Conservation (phyloP, 2,888 invertebrate genomes). For the Eretmocerus hayati region DNA sequence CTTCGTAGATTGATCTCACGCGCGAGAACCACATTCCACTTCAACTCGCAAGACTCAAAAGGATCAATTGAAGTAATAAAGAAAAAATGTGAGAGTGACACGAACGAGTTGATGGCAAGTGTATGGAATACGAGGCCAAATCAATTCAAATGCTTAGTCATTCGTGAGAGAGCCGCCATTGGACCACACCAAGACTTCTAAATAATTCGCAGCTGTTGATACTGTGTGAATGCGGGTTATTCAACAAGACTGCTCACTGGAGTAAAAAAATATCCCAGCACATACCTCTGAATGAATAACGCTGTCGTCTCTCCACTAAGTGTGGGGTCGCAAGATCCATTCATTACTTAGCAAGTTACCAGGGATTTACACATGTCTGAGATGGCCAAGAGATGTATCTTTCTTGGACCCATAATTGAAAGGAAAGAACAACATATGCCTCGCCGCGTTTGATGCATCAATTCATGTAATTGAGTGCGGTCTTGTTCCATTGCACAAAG, state of each 20-base stretch:
- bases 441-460: neutral
- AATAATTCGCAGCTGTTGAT: conserved; percentile 11
- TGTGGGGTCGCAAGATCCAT: neutral
- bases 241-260: neutral
- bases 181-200: neutral
- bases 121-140: neutral
- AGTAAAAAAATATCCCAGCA: neutral
- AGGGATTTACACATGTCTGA: neutral
- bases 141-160: conserved; percentile 5
- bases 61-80: neutral
- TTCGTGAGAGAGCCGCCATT: neutral
- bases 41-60: no score
- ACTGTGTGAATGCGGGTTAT: conserved; percentile 2
- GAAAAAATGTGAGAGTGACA: conserved; percentile 6
- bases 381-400: neutral
- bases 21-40: neutral
- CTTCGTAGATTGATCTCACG: no score
- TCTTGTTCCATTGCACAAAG: no score
- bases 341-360: neutral
- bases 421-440: neutral
- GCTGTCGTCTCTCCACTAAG: neutral
- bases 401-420: neutral
- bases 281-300: conserved; percentile 3
- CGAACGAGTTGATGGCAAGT: neutral
- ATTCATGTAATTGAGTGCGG: neutral